Percentiles rank a stretch among this genome's conserved stretches.
phyloP scores from a whole-genome alignment of 1,140 invertebrate genomes.

The Pollicipes pollicipes region DNA sequence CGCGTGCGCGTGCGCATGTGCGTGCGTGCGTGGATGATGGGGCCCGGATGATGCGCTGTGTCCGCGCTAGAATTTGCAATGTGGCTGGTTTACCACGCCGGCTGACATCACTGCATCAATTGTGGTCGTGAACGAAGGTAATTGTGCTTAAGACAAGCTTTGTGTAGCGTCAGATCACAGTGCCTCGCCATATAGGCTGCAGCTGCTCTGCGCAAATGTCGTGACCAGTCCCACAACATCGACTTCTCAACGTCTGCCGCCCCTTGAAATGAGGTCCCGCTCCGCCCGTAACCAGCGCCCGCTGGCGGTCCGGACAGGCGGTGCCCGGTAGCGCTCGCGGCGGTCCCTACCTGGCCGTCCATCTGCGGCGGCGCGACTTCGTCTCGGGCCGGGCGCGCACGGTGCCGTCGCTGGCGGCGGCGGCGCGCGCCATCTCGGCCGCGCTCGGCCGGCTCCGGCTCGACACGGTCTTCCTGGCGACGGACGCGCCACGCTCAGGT shows the following conservation, averaged over 20 bases:
- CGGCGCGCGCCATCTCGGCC: slow-evolving; percentile 47
- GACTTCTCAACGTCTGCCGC: background rate
- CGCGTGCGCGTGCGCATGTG: no score
- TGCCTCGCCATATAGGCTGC: background rate
- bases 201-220: background rate
- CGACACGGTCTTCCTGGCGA: slow-evolving; percentile 55
- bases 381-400: slow-evolving; percentile 41
- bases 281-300: background rate
- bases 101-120: background rate
- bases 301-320: slow-evolving; percentile 10
- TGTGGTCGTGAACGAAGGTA: background rate
- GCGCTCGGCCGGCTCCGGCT: slow-evolving; percentile 39
- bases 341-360: slow-evolving; percentile 56
- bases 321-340: slow-evolving; percentile 32
- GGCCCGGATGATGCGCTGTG: no score
- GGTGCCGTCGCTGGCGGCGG: slow-evolving; percentile 48
- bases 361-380: slow-evolving; percentile 73
- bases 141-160: background rate
- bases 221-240: background rate
- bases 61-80: no score
- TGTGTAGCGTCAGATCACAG: background rate
- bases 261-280: background rate
- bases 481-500: slow-evolving; percentile 46
- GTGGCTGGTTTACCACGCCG: no score
- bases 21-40: no score